These are phyloP conservation scores for Saturnia pavonia DNA, from an alignment of 2,888 invertebrate species.

Conservation along the genomic window DNA sequence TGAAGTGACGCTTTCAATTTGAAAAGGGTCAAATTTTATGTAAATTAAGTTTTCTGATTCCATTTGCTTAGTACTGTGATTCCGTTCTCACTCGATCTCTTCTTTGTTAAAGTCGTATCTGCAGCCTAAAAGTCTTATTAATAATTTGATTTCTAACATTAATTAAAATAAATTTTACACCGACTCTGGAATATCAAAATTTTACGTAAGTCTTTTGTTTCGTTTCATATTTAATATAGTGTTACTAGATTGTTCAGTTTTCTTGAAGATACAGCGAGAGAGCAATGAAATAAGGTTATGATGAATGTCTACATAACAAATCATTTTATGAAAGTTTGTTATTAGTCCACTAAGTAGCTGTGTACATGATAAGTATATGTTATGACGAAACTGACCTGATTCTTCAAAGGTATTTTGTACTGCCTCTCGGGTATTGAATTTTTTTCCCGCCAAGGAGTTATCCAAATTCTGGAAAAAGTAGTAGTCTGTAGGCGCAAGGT, in stretches of 20 bases:
- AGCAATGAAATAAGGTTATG: neutral
- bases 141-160: slow-evolving; percentile 12
- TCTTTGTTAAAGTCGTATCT: slow-evolving; percentile 12
- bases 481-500: too few relatives aligned
- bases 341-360: too few relatives aligned
- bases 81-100: slow-evolving; percentile 1
- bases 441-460: too few relatives aligned
- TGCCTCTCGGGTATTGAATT: too few relatives aligned
- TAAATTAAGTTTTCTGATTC: slow-evolving; percentile 44
- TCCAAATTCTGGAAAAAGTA: too few relatives aligned
- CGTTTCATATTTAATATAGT: neutral
- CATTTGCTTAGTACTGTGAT: slow-evolving; percentile 38
- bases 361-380: too few relatives aligned
- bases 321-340: too few relatives aligned
- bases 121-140: slow-evolving; percentile 17
- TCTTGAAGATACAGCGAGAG: neutral
- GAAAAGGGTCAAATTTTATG: slow-evolving; percentile 47
- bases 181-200: neutral
- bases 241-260: neutral
- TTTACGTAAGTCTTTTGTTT: neutral
- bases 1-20: slow-evolving; percentile 34
- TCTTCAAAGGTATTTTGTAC: too few relatives aligned
- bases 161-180: neutral
- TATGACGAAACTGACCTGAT: too few relatives aligned
- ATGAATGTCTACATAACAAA: neutral